Base-by-base conservation (phyloP, 2,113 vertebrate genomes). In the Balaenoptera acutorostrata region DNA sequence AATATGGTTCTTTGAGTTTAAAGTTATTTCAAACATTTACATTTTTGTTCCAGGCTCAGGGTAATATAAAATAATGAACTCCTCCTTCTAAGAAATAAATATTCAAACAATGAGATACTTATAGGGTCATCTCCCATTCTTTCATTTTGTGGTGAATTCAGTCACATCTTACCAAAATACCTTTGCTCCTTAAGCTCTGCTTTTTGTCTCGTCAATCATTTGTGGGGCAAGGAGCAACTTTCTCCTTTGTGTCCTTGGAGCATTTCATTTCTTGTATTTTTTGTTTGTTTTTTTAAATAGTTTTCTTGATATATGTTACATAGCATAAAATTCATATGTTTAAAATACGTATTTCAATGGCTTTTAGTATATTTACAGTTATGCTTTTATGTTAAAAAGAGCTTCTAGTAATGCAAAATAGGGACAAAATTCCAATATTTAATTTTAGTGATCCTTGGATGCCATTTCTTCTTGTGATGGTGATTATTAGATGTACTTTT, bases 21-120 rank as follows among this genome's bases (percentile, higher is more conserved):
- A 97, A 93, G 44, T 95, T 71, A 94, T 52, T 92, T 95, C 23
- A 89, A 14, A 77, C 21, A 36, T 84, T 82, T 86, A 44, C 6
- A 31, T 29, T 69, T 94, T 95, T 52, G 25, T 94, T 31, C 6
- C 7, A 66, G 33, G 9, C 29, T 84, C 41, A 88, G 9, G 31
- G 20, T 87, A 77, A 31, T 75, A 1, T 55, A 57, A 93, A 93
- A 61, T 33, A 86, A 95, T 59, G 12, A 72, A 74, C 18, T 94
- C 27, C 3, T 46, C 8, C 5, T 87, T 83, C 52, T 3, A 52
- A 88, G 5, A 95, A 77, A 88, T 39, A 80, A 33, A 66, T 27
- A 80, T 25, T 94, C 11, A 94, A 82, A 83, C 61, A 89, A 72
- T 71, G 21, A 66, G n/a, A 4, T 39, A 20, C 33, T 36, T 44